A percentile compares a stretch with the other conserved stretches of the same genome.
phyloP scores from a whole-genome alignment of 2,113 vertebrate genomes.

The Psettodes erumei region DNA sequence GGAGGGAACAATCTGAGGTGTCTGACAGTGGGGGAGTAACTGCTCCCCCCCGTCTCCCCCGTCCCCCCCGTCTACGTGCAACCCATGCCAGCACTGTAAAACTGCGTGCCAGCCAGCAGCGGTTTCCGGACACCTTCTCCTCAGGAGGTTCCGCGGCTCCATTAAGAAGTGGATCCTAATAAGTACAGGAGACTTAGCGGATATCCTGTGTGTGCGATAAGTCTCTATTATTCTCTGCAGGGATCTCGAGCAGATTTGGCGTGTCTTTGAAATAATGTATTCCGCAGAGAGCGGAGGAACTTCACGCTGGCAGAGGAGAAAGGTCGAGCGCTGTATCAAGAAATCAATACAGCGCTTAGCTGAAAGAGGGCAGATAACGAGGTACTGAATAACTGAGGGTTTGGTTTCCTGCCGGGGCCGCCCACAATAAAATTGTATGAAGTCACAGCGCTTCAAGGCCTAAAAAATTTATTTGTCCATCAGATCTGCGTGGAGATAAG shows the following conservation, averaged over 20 bases:
- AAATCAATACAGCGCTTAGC: conserved; percentile 29
- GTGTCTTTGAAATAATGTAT: conserved; percentile 11
- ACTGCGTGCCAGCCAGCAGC: conserved; percentile 16
- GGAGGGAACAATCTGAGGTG: conserved; percentile 13
- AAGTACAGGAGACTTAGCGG: conserved; percentile 34
- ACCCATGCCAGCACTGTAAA: conserved; percentile 41
- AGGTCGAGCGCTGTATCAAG: conserved; percentile 1
- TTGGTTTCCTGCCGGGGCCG: conserved; percentile 1
- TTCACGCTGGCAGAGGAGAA: background rate
- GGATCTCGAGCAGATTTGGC: conserved; percentile 1
- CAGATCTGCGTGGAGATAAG: conserved; percentile 1
- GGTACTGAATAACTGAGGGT: conserved; percentile 5
- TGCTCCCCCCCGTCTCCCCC: conserved; percentile 6
- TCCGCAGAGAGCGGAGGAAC: conserved; percentile 7
- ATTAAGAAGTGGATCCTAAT: conserved; percentile 47
- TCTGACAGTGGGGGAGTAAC: conserved; percentile 25
- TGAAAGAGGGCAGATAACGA: conserved; percentile 28
- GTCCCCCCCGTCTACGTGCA: conserved; percentile 4
- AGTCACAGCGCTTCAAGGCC: background rate
- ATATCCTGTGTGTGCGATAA: conserved; percentile 40
- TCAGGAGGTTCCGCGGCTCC: conserved; percentile 33
- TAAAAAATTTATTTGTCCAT: background rate
- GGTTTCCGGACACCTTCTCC: conserved; percentile 23
- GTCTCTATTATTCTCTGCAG: conserved; percentile 23
- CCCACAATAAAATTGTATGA: conserved; percentile 26